Base-by-base conservation (phyloP, 1,140 invertebrate genomes). In the Ips typographus region DNA sequence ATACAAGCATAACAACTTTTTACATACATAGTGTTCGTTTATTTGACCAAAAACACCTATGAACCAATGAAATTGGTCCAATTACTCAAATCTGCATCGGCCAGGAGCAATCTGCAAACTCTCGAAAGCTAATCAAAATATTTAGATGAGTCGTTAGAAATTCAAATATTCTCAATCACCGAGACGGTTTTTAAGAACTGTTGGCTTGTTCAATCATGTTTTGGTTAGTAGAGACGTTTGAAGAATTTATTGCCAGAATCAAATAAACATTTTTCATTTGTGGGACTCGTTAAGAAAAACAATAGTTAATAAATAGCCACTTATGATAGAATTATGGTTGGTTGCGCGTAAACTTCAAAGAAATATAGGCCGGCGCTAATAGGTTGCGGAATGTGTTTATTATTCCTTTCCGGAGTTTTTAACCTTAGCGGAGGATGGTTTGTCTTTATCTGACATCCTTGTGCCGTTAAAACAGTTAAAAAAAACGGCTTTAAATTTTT, bases 201-300 rank as follows among this genome's bases (percentile, higher is more conserved):
- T 68, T 68, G n/a, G 47, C 44, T n/a, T 68, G 56, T 68, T 68
- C 65, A 68, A 59, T 68, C 65, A 68, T 68, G 65, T 68, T 68
- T 68, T 68, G 57, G 65, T 68, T 68, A 68, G 53, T 47, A 59
- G 58, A 3, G 65, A 68, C 56, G 56, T 68, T 68, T 68, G 65
- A 68, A 40, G 56, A 68, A 68, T 68, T 68, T 68, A 68, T 68
- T 68, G 65, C 65, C 49, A 37, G 47, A 47, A 60, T 68, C 57
- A 68, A 68, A 68, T 68, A 68, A 68, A 68, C 65, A 68, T 68
- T 68, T 68, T 68, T 68, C 65, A 68, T 40, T 68, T 41, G 59
- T 22, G 38, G 52, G 60, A 63, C 51, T 63, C 55, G 49, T 56
- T 62, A 56, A 68, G 41, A 49, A 67, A 63, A 68, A 68, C 67